Evolutionary conservation across 1,140 invertebrate genomes (phyloP).

Genomic region (Trachymyrmex septentrionalis): DNA sequence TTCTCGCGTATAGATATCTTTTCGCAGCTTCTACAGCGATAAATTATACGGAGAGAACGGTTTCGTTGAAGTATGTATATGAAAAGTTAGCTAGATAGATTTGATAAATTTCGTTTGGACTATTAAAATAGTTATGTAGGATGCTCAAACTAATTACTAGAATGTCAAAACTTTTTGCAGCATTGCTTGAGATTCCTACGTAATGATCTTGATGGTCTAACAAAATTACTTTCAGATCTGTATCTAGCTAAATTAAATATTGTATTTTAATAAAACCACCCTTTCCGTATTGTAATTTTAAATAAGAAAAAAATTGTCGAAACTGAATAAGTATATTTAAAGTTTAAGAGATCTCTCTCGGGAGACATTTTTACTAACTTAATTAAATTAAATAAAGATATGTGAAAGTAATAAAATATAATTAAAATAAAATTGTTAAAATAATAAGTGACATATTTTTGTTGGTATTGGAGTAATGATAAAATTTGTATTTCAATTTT

Average conservation of each 20-base stretch:
- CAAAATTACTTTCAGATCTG: no score
- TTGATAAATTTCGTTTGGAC: no score
- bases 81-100: no score
- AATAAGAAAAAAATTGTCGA: background rate
- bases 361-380: background rate
- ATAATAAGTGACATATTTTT: background rate
- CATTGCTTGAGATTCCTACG: no score
- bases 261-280: no score
- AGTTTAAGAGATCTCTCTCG: background rate
- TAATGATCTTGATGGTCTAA: no score
- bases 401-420: background rate
- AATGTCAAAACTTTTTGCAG: no score
- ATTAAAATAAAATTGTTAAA: background rate
- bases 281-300: background rate
- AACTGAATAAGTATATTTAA: background rate
- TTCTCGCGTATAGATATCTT: no score
- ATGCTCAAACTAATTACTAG: no score
- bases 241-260: no score
- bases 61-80: no score
- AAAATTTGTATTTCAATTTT: background rate
- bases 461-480: background rate
- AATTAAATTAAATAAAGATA: background rate
- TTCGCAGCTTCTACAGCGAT: background rate
- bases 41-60: background rate
- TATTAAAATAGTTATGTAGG: no score